Percentiles rank a stretch among this genome's conserved stretches.
Conservation (phyloP, 64 coral and sea anemone species). For the Pocillopora verrucosa region DNA sequence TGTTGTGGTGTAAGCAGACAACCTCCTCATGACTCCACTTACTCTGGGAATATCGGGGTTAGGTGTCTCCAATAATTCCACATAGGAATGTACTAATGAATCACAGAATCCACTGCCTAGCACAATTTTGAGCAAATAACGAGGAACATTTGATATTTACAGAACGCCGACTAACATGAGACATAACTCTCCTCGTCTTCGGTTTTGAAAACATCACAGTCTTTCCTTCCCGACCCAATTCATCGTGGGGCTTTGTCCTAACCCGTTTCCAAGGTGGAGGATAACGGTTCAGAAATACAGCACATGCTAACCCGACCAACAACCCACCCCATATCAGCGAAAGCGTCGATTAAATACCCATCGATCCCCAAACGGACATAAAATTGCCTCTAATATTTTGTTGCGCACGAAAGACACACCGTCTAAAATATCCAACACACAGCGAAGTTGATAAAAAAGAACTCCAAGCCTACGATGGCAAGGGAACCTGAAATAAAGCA, state of each 20-base stretch:
- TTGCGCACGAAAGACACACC: slow-evolving; percentile 75
- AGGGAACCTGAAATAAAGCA: slow-evolving; percentile 62
- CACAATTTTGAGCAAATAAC: slow-evolving; percentile 41
- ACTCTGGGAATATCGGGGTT: slow-evolving; percentile 66
- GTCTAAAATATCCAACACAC: slow-evolving; percentile 79
- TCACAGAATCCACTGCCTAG: slow-evolving; percentile 83
- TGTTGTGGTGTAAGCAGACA: background rate
- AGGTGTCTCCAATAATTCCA: slow-evolving; percentile 63
- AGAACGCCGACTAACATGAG: slow-evolving; percentile 46
- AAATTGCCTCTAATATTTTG: slow-evolving; percentile 67
- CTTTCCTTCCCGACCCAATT: slow-evolving; percentile 59
- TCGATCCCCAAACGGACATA: slow-evolving; percentile 67
- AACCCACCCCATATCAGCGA: slow-evolving; percentile 77
- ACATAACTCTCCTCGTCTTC: slow-evolving; percentile 48
- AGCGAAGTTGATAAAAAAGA: slow-evolving; percentile 64
- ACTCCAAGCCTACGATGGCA: slow-evolving; percentile 71
- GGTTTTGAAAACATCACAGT: slow-evolving; percentile 2
- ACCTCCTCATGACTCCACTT: background rate
- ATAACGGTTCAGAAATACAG: slow-evolving; percentile 60
- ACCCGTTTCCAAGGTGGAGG: slow-evolving; percentile 69
- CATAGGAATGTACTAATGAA: slow-evolving; percentile 67
- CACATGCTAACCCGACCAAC: slow-evolving; percentile 63
- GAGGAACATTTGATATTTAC: slow-evolving; percentile 69
- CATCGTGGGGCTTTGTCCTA: slow-evolving; percentile 3
- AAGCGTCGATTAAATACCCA: slow-evolving; percentile 79